Percentiles rank a stretch among this genome's conserved stretches.
These are phyloP conservation scores for Dysdera silvatica DNA, from an alignment of 1,140 invertebrate species.

Conservation along the genomic window DNA sequence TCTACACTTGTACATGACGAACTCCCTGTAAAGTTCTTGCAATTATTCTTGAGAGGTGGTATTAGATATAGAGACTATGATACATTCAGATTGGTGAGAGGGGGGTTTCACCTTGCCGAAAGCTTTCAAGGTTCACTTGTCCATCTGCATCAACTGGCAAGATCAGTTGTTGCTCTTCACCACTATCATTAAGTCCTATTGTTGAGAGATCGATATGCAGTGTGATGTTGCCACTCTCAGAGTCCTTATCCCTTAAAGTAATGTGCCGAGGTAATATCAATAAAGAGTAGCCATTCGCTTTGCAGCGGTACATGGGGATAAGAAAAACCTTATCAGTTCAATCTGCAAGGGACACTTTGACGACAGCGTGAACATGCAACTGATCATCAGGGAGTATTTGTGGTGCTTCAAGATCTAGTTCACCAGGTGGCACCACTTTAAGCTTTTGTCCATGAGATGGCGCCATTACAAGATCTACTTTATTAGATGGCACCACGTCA, in stretches of 20 bases:
- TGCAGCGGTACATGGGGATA: conserved; percentile 24
- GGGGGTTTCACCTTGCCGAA: conserved; percentile 6
- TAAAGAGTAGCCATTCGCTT: conserved; percentile 20
- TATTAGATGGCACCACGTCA: conserved; percentile 8
- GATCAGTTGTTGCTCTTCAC: conserved; percentile 21
- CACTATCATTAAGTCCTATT: conserved; percentile 8
- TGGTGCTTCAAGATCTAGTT: neutral
- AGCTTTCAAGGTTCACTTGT: conserved; percentile 17
- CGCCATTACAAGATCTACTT: too few relatives aligned
- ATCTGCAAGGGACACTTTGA: conserved; percentile 27
- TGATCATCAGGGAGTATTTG: conserved; percentile 22
- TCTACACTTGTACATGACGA: too few relatives aligned
- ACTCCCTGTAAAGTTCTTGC: too few relatives aligned
- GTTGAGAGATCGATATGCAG: conserved; percentile 7
- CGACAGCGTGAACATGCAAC: conserved; percentile 14
- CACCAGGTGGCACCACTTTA: conserved; percentile 27
- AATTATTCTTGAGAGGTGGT: too few relatives aligned
- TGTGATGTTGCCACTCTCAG: conserved; percentile 23
- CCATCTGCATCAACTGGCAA: conserved; percentile 22
- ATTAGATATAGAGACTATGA: too few relatives aligned
- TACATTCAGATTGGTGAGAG: too few relatives aligned
- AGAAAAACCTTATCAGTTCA: conserved; percentile 21
- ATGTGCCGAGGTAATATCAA: conserved; percentile 23
- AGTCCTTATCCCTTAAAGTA: conserved; percentile 18
- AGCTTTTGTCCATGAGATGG: conserved; percentile 14